Evolutionary conservation across 92 coral and sea anemone genomes (phyloP), one percentile per base, ranked within the genome.

Genomic region (Umimayanthus chanpuru): DNA sequence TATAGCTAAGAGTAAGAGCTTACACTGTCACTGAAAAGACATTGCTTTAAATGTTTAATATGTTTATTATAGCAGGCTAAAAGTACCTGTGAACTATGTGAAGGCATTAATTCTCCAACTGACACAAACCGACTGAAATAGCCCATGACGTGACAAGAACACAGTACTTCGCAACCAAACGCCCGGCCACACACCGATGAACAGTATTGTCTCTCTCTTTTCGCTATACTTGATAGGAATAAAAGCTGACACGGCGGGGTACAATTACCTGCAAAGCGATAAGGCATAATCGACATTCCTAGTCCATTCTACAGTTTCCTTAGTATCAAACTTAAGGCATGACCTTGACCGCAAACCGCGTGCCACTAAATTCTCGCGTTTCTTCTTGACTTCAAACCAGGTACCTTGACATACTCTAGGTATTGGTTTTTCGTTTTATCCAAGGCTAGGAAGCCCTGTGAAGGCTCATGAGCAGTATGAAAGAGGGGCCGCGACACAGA

Each of bases 381-480:
- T 32, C 28, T 76, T 76, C 9, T 41, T 41, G 21, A 41, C 21
- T 41, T 76, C 80, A 21, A 36, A 29, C 64, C 70, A 80, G 85
- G 76, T 71, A 28, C 38, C 30, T 25, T 18, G 40, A 3, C 23
- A 14, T 39, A 23, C 25, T 80, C 25, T n/a, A 53, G 10, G 67
- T 61, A 23, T 56, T 53, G 26, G 70, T 9, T 75, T 23, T 75
- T 75, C 41, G 49, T 55, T 80, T 50, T 56, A 61, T n/a, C 28
- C 28, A 21, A 67, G 71, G 28, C 18, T 41, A 2, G 30, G 29
- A 61, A 61, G 20, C 25, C 6, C 1, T 18, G n/a, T 75, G 14
- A 5, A n/a, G 47, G 85, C 85, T 61, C 74, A 81, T 81, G 85
- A 64, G 85, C 85, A 81, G 85, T 39, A 81, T 81, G 85, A 81